Base-by-base conservation (phyloP, 1,140 invertebrate species). In the Linepithema humile region DNA sequence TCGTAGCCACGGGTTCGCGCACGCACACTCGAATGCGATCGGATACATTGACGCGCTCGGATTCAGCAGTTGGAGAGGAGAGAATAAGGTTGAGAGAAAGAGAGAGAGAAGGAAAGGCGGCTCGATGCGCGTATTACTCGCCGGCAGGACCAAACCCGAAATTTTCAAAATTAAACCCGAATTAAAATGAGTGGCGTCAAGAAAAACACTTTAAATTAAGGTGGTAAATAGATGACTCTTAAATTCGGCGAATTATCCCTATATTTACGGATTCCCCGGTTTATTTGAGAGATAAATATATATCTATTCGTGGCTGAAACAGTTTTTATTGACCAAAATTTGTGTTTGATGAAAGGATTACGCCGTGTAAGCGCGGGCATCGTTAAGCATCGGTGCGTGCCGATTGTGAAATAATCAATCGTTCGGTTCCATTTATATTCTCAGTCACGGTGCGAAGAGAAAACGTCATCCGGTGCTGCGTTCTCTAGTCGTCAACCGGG, bases 401-500 rank as follows among this genome's bases (percentile, higher is more conserved):
- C 20, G 32, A 26, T 35, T 35, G 43, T 40, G 9, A 50, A 75
- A 23, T 60, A 38, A 50, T 77, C 20, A 3, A 20, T 69, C 17
- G n/a, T n/a, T n/a, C 43, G 10, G 40, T 64, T 53, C 17, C 35
- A 15, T 57, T 69, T 43, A 43, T 43, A 57, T 20, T 26, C 38
- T 69, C n/a, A 4, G 20, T 64, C 20, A 10, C 35, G 35, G 17
- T n/a, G 45, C 15, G 0, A 17, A 32, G 43, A 64, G 57, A 32
- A 75, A 85, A 86, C 64, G 60, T 84, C 40, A 85, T 72, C 65
- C 60, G 48, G 64, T 48, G 72, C 48, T 32, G 26, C 59, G 57
- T 77, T 60, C 7, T 78, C 83, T 84, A 84, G 60, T 64, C 83
- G 43, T 43, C 67, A 65, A 84, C 73, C 74, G 65, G 74, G 50